Base-by-base conservation (phyloP, 2,888 invertebrate genomes). In the Stenichneumon culpator region DNA sequence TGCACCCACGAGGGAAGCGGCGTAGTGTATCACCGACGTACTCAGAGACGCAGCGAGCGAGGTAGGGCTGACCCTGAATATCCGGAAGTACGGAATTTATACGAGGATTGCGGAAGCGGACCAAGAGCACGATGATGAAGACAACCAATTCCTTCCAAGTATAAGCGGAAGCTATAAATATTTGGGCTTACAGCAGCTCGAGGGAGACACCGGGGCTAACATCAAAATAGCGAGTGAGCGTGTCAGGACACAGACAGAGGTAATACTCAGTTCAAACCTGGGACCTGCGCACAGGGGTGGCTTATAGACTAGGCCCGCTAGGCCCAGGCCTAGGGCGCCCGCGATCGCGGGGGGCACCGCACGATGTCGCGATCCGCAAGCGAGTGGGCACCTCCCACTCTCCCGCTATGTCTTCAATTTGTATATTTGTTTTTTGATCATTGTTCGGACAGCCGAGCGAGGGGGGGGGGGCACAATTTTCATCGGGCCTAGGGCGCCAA, bases 251-350 rank as follows among this genome's bases (percentile, higher is more conserved):
- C n/a, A 69, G n/a, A 32, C 72, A 1, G 19, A 54, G 11, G 25
- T 0, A 0, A 65, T 83, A 0, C 25, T 82, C 1, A n/a, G 9
- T 60, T 84, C 88, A 25, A 65, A 82, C 16, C 77, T 87, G 0
- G 72, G 80, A 36, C 79, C 84, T 0, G 14, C 22, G 1, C 87
- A 86, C n/a, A n/a, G n/a, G n/a, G n/a, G n/a, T n/a, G n/a, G n/a
- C n/a, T n/a, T n/a, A n/a, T n/a, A n/a, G n/a, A n/a, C n/a, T n/a
- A n/a, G n/a, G n/a, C n/a, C n/a, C n/a, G n/a, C n/a, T n/a, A n/a
- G n/a, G n/a, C n/a, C n/a, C n/a, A n/a, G n/a, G n/a, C n/a, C n/a
- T n/a, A n/a, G n/a, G n/a, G n/a, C n/a, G n/a, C n/a, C n/a, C n/a
- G n/a, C n/a, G n/a, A n/a, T n/a, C n/a, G n/a, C n/a, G n/a, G n/a